A percentile compares a stretch with the other conserved stretches of the same genome.
Evolutionary conservation across 2,113 vertebrate species (phyloP).

Genomic region (Phocoena sinus): DNA sequence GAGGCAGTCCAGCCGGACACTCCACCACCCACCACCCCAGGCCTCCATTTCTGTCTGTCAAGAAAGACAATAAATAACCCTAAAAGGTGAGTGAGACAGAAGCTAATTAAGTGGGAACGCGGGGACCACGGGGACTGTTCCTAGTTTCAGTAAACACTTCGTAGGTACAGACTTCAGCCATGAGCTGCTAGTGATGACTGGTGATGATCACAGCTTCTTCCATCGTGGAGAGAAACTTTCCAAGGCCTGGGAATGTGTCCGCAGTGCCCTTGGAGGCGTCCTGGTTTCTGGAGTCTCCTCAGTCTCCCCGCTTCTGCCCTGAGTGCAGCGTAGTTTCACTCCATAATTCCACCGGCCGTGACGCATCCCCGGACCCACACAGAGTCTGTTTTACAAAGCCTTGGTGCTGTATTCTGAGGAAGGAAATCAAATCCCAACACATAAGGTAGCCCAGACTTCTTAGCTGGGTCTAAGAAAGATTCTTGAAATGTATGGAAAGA

Average conservation of each 20-base stretch:
- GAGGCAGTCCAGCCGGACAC: background rate
- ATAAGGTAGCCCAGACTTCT: background rate
- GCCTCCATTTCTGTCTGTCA: background rate
- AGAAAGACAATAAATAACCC: background rate
- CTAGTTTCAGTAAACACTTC: background rate
- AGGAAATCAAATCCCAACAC: background rate
- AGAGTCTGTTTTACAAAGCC: background rate
- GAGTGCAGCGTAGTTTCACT: background rate
- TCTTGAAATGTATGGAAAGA: background rate
- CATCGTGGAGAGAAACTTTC: background rate
- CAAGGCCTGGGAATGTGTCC: rapidly evolving
- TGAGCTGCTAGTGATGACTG: background rate
- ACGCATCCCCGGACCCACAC: background rate
- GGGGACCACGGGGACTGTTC: rapidly evolving
- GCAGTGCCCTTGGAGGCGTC: rapidly evolving
- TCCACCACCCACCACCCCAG: rapidly evolving
- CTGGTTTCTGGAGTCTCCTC: background rate
- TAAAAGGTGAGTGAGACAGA: background rate
- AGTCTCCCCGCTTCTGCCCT: no score
- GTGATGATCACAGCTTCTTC: background rate
- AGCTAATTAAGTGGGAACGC: rapidly evolving
- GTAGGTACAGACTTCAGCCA: rapidly evolving
- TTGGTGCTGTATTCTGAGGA: background rate
- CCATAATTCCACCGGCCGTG: background rate
- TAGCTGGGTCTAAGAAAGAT: background rate